phyloP scores from a whole-genome alignment of 2,113 vertebrate genomes.

The Upupa epops region DNA sequence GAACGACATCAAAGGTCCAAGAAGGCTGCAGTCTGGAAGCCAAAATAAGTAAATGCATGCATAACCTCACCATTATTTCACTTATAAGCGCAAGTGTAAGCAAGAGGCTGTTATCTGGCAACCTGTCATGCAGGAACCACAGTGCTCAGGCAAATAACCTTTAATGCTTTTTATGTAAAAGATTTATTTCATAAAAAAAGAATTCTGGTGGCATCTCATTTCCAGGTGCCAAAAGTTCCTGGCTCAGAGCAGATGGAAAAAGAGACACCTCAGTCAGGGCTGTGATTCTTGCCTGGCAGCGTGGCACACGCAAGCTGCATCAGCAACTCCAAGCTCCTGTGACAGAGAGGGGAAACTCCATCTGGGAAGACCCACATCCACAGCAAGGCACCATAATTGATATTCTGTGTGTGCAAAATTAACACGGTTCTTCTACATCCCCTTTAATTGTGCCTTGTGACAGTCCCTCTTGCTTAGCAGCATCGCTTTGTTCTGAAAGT shows the following conservation, averaged over 20 bases:
- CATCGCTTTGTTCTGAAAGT: not conserved
- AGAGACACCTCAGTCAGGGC: not conserved
- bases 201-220: not conserved
- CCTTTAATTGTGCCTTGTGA: not conserved
- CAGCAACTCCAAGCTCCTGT: not conserved
- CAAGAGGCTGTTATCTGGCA: not conserved
- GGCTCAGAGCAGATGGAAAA: conserved; percentile 3
- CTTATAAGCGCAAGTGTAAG: not conserved
- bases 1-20: not conserved
- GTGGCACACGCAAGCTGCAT: not conserved
- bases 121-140: not conserved
- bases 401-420: not conserved
- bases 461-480: not conserved
- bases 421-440: not conserved
- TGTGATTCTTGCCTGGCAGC: conserved; percentile 14
- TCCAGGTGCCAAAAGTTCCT: conserved; percentile 5
- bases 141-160: not conserved
- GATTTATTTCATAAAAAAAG: not conserved
- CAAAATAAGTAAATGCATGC: not conserved
- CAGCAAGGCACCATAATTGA: not conserved
- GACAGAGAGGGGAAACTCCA: not conserved
- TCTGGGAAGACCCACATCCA: not conserved
- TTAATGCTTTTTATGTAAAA: not conserved
- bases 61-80: not conserved
- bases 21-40: not conserved